Evolutionary conservation across 2,888 invertebrate genomes (phyloP).

Genomic region (Callyntrura sp.): DNA sequence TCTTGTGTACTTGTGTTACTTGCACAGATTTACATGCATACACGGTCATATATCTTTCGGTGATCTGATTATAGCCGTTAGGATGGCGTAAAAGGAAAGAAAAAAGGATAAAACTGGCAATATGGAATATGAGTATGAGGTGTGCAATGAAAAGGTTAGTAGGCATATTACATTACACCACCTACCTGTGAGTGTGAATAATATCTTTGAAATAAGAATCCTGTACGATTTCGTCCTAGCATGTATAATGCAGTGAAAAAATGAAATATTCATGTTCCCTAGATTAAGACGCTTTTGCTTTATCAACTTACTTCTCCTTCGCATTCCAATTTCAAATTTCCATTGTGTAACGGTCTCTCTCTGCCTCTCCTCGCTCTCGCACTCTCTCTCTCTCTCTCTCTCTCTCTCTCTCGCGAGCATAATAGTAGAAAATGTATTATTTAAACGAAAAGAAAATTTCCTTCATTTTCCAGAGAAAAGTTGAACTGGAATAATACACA

Average conservation of each 20-base stretch:
- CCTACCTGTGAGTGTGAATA: background rate
- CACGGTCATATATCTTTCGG: background rate
- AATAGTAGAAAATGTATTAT: background rate
- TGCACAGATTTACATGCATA: background rate
- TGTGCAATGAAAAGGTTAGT: background rate
- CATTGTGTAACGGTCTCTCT: background rate
- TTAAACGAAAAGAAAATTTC: background rate
- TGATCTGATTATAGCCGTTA: background rate
- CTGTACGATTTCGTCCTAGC: background rate
- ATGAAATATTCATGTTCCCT: slow-evolving; percentile 16
- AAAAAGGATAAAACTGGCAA: too few species aligned
- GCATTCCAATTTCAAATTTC: slow-evolving; percentile 23
- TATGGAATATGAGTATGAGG: background rate
- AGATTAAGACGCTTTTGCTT: background rate
- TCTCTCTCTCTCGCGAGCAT: background rate
- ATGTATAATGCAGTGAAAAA: background rate
- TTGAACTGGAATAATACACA: slow-evolving; percentile 1
- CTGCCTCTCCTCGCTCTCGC: background rate
- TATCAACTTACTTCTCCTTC: slow-evolving; percentile 12
- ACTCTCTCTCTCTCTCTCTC: background rate
- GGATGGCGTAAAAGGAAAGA: background rate
- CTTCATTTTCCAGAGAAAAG: background rate
- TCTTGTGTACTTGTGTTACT: background rate
- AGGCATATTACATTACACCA: background rate
- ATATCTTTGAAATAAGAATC: background rate